A percentile compares a stretch with the other conserved stretches of the same genome.
phyloP scores from a whole-genome alignment of 1,140 invertebrate genomes.

The Neocloeon triangulifer region DNA sequence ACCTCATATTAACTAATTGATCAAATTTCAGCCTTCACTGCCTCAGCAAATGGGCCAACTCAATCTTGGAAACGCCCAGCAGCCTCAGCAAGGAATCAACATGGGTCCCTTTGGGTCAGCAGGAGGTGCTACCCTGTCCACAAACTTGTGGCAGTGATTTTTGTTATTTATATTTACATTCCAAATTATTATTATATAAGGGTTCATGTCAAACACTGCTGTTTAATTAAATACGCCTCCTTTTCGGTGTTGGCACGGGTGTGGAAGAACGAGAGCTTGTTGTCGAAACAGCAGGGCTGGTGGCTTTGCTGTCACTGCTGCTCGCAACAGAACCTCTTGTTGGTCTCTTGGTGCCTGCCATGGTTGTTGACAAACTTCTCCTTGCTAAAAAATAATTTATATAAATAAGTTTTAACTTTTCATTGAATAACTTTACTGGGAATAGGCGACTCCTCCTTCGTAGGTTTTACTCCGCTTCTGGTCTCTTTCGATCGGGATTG shows the following conservation, averaged over 20 bases:
- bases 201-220: background rate
- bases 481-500: background rate
- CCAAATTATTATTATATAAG: constrained; percentile 12
- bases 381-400: too few relatives aligned
- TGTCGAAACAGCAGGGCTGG: constrained; percentile 16
- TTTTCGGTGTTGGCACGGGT: constrained; percentile 13
- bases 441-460: too few relatives aligned
- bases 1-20: background rate
- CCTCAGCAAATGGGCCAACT: constrained; percentile 30
- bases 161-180: constrained; percentile 14
- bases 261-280: too few relatives aligned
- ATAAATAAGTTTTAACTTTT: constrained; percentile 2
- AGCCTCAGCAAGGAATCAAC: constrained; percentile 4
- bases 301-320: constrained; percentile 10
- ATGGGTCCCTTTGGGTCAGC: constrained; percentile 9
- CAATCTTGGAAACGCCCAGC: constrained; percentile 15
- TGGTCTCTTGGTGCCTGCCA: constrained; percentile 11
- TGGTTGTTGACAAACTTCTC: too few relatives aligned
- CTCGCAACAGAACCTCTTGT: constrained; percentile 18
- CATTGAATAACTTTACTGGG: too few relatives aligned
- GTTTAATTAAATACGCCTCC: constrained; percentile 13
- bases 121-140: constrained; percentile 23
- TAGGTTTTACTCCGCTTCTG: too few relatives aligned
- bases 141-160: constrained; percentile 28
- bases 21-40: constrained; percentile 17